These are phyloP conservation scores for Anadara kagoshimensis DNA, from an alignment of 1,140 invertebrate species.

Conservation along the genomic window DNA sequence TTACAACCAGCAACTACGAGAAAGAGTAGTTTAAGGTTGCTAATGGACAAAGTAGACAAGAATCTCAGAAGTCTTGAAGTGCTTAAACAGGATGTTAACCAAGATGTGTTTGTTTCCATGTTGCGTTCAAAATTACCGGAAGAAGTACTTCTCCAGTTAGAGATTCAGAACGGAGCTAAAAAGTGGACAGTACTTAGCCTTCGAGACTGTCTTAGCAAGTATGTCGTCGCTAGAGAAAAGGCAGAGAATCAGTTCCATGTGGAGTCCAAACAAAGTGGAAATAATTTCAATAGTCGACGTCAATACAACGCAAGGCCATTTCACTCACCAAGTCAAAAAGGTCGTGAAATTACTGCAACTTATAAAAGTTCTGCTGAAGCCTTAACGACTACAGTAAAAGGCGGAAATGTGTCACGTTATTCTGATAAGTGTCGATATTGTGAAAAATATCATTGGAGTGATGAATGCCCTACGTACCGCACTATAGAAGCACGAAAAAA, in stretches of 20 bases:
- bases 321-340: no score
- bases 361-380: neutral
- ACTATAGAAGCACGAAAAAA: slow-evolving; percentile 2
- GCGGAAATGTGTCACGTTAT: neutral
- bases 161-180: slow-evolving; percentile 11
- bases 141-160: slow-evolving; percentile 14
- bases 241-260: no score
- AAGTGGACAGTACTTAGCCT: no score
- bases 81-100: slow-evolving; percentile 15
- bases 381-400: neutral
- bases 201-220: no score
- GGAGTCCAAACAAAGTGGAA: no score
- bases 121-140: slow-evolving; percentile 11
- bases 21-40: neutral
- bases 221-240: no score
- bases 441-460: neutral
- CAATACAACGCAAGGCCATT: no score
- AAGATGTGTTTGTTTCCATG: slow-evolving; percentile 26
- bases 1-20: neutral
- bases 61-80: slow-evolving; percentile 15
- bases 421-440: neutral
- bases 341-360: no score
- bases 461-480: slow-evolving; percentile 1
- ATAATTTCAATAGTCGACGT: no score
- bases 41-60: slow-evolving; percentile 15